A percentile compares a stretch with the other conserved stretches of the same genome.
Evolutionary conservation across 2,888 invertebrate species (phyloP).

Genomic region (Sphaerophoria rueppellii): DNA sequence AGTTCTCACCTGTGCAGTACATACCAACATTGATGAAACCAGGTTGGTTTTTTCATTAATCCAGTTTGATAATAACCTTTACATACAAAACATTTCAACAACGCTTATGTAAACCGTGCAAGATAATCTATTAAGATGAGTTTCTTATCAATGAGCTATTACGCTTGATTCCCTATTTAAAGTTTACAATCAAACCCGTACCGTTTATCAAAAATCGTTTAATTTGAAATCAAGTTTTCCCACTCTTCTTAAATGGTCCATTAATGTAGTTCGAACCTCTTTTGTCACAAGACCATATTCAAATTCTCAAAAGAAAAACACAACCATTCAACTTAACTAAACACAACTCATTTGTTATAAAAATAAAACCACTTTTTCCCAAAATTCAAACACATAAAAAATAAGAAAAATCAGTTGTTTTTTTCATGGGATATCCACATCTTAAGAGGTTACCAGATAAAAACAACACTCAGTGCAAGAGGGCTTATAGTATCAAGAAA

Average conservation of each 20-base stretch:
- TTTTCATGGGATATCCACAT: constrained; percentile 18
- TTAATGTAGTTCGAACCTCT: constrained; percentile 22
- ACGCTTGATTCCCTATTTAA: background rate
- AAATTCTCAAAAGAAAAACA: background rate
- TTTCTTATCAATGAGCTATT: no score
- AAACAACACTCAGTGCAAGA: background rate
- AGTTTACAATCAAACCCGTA: background rate
- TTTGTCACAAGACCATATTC: constrained; percentile 20
- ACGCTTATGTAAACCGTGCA: no score
- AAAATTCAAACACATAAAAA: background rate
- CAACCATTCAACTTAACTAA: background rate
- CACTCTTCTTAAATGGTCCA: constrained; percentile 14
- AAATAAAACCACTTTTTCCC: constrained; percentile 37
- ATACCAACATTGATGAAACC: no score
- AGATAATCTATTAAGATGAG: no score
- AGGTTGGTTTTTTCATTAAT: no score
- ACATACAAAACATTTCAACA: no score
- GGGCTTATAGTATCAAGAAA: constrained; percentile 36
- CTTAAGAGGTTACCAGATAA: constrained; percentile 45
- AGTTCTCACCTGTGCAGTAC: no score
- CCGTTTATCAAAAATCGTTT: no score
- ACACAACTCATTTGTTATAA: constrained; percentile 37
- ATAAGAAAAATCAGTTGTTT: constrained; percentile 33
- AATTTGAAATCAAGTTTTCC: no score
- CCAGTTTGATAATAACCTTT: no score